Percentiles rank a stretch among this genome's conserved stretches.
Conservation (phyloP, 2,888 invertebrate species). For the Polietes domitor region DNA sequence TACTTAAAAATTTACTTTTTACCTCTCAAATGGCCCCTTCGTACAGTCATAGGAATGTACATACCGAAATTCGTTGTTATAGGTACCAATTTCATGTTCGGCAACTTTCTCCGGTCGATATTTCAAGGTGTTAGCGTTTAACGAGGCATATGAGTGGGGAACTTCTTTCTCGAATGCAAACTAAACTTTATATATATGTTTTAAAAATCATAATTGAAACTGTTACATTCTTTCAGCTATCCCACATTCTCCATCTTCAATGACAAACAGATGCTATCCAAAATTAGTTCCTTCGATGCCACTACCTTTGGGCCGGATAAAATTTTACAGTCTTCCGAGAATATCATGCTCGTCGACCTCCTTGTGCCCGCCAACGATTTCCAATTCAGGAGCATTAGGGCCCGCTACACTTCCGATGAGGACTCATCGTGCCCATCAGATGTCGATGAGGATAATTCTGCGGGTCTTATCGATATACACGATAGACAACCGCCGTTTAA, state of each 20-base stretch:
- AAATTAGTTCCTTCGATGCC: conserved; percentile 78
- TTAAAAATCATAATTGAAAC: too few relatives aligned
- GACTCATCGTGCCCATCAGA: conserved; percentile 82
- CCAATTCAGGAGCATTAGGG: conserved; percentile 85
- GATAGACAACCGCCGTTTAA: conserved; percentile 1
- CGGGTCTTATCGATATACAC: conserved; percentile 71
- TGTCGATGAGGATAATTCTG: conserved; percentile 79
- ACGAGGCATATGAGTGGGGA: too few relatives aligned
- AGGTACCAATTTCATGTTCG: too few relatives aligned
- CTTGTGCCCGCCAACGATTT: conserved; percentile 51
- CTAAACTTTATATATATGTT: too few relatives aligned
- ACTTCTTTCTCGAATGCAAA: too few relatives aligned
- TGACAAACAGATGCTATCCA: conserved; percentile 67
- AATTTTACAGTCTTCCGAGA: conserved; percentile 84
- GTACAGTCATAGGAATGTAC: too few relatives aligned
- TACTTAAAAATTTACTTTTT: too few relatives aligned
- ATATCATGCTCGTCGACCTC: conserved; percentile 84
- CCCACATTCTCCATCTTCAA: conserved; percentile 68
- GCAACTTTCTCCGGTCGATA: too few relatives aligned
- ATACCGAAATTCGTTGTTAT: too few relatives aligned
- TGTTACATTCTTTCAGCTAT: too few relatives aligned
- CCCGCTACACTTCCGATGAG: conserved; percentile 85
- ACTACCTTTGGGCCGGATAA: conserved; percentile 75
- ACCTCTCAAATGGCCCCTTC: too few relatives aligned
- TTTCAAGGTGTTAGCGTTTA: too few relatives aligned